These are phyloP conservation scores for Drosophila sulfurigaster DNA, from an alignment of 1,140 invertebrate genomes.

Conservation along the genomic window DNA sequence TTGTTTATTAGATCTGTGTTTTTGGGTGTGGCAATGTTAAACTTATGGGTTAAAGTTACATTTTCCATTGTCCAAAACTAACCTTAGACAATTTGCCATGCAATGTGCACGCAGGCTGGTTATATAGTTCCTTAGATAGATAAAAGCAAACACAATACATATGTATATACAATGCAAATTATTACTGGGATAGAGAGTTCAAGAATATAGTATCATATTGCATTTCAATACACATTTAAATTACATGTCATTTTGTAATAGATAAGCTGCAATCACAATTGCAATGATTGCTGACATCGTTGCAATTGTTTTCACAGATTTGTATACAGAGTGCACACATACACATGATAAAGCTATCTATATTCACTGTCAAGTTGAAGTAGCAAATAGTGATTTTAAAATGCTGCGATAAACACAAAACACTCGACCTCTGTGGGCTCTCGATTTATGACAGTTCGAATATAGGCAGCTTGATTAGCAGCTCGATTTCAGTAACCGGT, in stretches of 20 bases:
- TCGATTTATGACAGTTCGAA: slow-evolving; percentile 46
- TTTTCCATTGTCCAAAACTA: slow-evolving; percentile 45
- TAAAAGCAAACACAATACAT: neutral
- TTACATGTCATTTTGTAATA: slow-evolving; percentile 59
- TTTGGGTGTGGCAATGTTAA: slow-evolving; percentile 18
- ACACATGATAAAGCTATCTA: neutral
- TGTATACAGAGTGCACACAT: neutral
- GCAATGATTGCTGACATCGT: slow-evolving; percentile 25
- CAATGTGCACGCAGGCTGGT: slow-evolving; percentile 39
- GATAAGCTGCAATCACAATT: slow-evolving; percentile 49
- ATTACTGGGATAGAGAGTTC: neutral
- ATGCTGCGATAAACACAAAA: slow-evolving; percentile 3
- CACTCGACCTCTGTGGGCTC: slow-evolving; percentile 43
- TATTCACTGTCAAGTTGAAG: slow-evolving; percentile 57
- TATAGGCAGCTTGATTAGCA: slow-evolving; percentile 42
- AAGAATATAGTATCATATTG: slow-evolving; percentile 31
- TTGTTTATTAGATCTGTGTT: slow-evolving; percentile 13
- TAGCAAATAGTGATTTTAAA: neutral
- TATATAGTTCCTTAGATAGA: slow-evolving; percentile 46
- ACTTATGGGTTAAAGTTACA: neutral
- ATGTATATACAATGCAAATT: neutral
- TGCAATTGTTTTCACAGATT: slow-evolving; percentile 22
- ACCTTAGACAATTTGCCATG: slow-evolving; percentile 63
- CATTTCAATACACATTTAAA: slow-evolving; percentile 56
- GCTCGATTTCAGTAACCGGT: slow-evolving; percentile 50